Evolutionary conservation across 2,797 vertebrate genomes (phyloP).

Genomic region (Esox masquinongy): DNA sequence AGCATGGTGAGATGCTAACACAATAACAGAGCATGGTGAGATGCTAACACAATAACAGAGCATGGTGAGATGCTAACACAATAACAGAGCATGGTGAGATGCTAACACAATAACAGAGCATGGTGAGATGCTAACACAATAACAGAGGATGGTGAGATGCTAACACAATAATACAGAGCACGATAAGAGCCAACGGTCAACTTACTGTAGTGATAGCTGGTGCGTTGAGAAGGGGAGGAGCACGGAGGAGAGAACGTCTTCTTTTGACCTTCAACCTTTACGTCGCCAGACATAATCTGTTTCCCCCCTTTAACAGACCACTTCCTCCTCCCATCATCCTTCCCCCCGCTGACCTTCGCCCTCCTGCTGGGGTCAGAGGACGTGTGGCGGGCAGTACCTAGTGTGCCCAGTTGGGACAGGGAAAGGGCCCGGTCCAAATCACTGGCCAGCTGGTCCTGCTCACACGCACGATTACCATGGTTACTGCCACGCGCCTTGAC

Average conservation of each 20-base stretch:
- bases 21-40: too few relatives aligned
- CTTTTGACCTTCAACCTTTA: slow-evolving; percentile 87
- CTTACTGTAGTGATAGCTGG: slow-evolving; percentile 98
- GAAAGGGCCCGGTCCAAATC: slow-evolving; percentile 93
- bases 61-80: too few relatives aligned
- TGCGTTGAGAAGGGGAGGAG: slow-evolving; percentile 83
- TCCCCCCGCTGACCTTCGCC: slow-evolving; percentile 77
- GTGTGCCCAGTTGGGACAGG: slow-evolving; percentile 86
- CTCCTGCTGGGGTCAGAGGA: slow-evolving; percentile 55
- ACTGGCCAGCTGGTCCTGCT: slow-evolving; percentile 93
- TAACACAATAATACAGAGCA: neutral
- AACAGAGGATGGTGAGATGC: too few relatives aligned
- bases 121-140: too few relatives aligned
- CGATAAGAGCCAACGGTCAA: slow-evolving; percentile 37
- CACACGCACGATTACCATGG: slow-evolving; percentile 72
- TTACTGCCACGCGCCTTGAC: slow-evolving; percentile 76
- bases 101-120: too few relatives aligned
- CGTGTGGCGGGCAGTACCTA: slow-evolving; percentile 68
- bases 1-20: too few relatives aligned
- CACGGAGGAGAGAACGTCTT: slow-evolving; percentile 86
- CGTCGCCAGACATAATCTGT: slow-evolving; percentile 76
- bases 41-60: too few relatives aligned
- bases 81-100: too few relatives aligned
- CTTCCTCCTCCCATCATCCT: slow-evolving; percentile 76
- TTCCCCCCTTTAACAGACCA: slow-evolving; percentile 83